phyloP scores from a whole-genome alignment of 2,113 vertebrate genomes.

The Vidua macroura region DNA sequence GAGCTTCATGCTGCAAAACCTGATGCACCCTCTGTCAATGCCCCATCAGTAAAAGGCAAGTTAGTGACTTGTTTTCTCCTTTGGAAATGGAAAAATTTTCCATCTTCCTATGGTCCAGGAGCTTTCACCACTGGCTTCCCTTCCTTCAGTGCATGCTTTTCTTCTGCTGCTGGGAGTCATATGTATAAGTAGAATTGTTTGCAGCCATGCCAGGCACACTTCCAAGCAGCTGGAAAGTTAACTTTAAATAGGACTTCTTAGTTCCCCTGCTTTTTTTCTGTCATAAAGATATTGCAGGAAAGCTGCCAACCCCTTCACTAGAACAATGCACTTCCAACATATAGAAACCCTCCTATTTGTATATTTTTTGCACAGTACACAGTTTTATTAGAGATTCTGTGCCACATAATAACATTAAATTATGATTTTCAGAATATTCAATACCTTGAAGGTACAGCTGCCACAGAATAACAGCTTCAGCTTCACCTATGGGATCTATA shows the following conservation, averaged over 20 bases:
- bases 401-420: background rate
- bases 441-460: background rate
- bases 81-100: background rate
- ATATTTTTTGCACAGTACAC: background rate
- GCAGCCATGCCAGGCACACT: background rate
- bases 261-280: background rate
- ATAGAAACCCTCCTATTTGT: background rate
- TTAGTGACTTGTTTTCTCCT: background rate
- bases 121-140: background rate
- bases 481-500: background rate
- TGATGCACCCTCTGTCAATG: background rate
- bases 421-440: background rate
- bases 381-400: background rate
- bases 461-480: background rate
- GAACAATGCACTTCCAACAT: rapidly evolving
- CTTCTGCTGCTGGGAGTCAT: background rate
- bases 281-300: background rate
- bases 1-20: background rate
- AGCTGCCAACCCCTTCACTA: background rate
- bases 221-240: background rate
- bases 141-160: background rate
- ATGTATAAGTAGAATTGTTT: background rate
- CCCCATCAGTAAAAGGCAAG: rapidly evolving
- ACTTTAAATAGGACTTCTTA: background rate
- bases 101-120: background rate